Base-by-base conservation (phyloP, 2,888 invertebrate genomes). In the Odontothrips loti region DNA sequence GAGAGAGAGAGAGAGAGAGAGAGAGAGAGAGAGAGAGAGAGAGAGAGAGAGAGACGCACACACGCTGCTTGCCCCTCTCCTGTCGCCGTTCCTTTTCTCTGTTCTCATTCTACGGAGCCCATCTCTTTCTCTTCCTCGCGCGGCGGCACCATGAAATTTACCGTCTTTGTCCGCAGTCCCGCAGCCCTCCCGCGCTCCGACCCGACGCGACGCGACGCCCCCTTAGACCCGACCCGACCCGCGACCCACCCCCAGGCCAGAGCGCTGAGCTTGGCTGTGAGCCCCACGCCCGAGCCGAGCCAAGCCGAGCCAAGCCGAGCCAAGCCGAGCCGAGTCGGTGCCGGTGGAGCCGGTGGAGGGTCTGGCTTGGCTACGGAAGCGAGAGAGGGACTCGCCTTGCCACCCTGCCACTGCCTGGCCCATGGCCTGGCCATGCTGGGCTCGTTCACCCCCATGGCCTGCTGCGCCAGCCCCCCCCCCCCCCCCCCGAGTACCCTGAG, bases 361-460 rank as follows among this genome's bases (percentile, higher is more conserved):
- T n/a, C n/a, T n/a, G n/a, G n/a, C n/a, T n/a, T n/a, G 58, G 58
- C 58, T 58, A 15, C 58, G 58, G 58, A 58, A 58, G 58, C n/a
- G 58, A 1, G 58, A 58, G 6, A n/a, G 58, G 15, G 58, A 8
- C 58, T n/a, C 58, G 15, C 58, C 58, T n/a, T 15, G 58, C 58
- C 12, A 17, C 51, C 34, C 34, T n/a, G n/a, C n/a, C 48, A 9
- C 48, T 48, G 48, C 10, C 48, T 12, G 48, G 48, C 48, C 48
- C 48, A 9, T 12, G 48, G 10, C 48, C 48, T 12, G 10, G 48
- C 48, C 48, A 9, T 12, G 48, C 48, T 12, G 34, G 34, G 34
- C 34, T 43, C 34, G 17, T 15, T n/a, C 58, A 51, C 6, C 58
- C 58, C n/a, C 58, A 2, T 0, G 20, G 58, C 58, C 58, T 43